These are phyloP conservation scores for Amiota minor DNA, from an alignment of 2,888 invertebrate species.

Conservation along the genomic window DNA sequence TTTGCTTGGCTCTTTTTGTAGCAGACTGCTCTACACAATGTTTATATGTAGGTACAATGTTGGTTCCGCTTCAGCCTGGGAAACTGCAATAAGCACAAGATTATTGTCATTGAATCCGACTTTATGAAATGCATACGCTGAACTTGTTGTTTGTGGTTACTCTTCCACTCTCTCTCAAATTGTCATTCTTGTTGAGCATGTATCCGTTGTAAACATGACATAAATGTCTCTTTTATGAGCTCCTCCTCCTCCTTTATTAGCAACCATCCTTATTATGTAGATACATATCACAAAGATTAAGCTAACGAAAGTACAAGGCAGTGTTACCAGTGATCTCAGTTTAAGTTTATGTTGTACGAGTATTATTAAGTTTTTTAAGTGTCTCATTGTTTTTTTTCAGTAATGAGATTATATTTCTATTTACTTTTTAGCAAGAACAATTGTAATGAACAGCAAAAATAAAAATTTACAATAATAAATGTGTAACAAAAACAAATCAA, in stretches of 20 bases:
- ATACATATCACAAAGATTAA: neutral
- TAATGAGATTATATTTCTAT: neutral
- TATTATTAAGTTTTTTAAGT: neutral
- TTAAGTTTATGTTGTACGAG: neutral
- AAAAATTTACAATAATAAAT: neutral
- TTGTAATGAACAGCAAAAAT: neutral
- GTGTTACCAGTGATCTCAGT: too few relatives aligned
- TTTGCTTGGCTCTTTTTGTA: neutral
- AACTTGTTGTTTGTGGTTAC: conserved; percentile 7
- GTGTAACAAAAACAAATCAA: neutral
- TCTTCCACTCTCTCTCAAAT: neutral
- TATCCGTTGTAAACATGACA: conserved; percentile 23
- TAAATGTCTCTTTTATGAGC: conserved; percentile 19
- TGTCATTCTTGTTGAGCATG: conserved; percentile 6
- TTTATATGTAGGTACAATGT: neutral
- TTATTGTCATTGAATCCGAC: conserved; percentile 26
- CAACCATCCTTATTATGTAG: neutral
- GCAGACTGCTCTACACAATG: neutral
- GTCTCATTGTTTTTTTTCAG: neutral
- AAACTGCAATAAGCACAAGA: conserved; percentile 23
- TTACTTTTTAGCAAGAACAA: neutral
- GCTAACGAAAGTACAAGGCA: too few relatives aligned
- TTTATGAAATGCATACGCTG: conserved; percentile 15
- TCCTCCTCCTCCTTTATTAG: neutral
- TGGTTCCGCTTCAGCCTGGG: conserved; percentile 2